Percentiles rank a stretch among this genome's conserved stretches.
These are phyloP conservation scores for Crocallis elinguaria DNA, from an alignment of 2,888 invertebrate species.

Conservation along the genomic window DNA sequence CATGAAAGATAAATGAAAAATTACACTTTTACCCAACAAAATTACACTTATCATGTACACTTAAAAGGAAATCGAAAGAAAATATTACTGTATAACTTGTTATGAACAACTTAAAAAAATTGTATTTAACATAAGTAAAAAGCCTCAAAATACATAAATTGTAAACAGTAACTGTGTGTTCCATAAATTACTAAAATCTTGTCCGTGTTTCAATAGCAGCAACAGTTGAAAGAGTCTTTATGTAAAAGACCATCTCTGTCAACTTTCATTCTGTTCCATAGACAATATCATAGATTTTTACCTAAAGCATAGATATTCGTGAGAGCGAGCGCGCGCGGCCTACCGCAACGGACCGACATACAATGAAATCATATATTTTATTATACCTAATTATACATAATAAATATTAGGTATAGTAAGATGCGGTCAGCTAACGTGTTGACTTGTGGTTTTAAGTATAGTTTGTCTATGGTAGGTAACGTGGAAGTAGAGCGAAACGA, in stretches of 20 bases:
- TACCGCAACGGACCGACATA: conserved; percentile 37
- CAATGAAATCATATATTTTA: conserved; percentile 25
- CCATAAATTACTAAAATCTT: not conserved
- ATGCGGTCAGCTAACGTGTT: conserved; percentile 32
- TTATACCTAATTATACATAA: conserved; percentile 35
- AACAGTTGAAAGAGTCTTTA: not conserved
- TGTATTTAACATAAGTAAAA: too few species aligned
- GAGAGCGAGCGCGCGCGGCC: conserved; percentile 46
- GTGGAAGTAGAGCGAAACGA: conserved; percentile 11
- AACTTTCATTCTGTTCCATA: not conserved
- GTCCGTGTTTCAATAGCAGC: not conserved
- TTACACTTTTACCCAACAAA: too few species aligned
- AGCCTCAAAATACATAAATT: too few species aligned
- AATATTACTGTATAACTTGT: too few species aligned
- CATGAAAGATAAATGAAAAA: too few species aligned
- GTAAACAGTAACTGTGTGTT: too few species aligned
- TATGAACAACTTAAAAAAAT: too few species aligned
- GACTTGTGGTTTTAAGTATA: conserved; percentile 39
- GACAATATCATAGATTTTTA: conserved; percentile 38
- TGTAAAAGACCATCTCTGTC: not conserved
- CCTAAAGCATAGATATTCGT: conserved; percentile 50
- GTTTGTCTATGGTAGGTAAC: conserved; percentile 5
- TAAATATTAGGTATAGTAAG: too few species aligned
- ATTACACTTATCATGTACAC: too few species aligned
- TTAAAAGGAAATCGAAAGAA: too few species aligned